Base-by-base conservation (phyloP, 2,113 vertebrate species). In the Ondatra zibethicus region DNA sequence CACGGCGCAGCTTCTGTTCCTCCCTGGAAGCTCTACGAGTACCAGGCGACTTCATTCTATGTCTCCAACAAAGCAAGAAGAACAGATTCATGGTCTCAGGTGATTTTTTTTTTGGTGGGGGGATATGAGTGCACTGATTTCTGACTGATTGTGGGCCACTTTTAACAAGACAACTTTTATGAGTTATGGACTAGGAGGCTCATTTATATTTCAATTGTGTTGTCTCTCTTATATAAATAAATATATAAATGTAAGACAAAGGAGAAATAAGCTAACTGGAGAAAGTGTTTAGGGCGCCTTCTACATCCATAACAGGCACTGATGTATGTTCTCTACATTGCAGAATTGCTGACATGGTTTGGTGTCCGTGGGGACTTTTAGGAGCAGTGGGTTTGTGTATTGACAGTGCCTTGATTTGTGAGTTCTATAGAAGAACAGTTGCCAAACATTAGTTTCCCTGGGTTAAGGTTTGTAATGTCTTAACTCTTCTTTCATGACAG, bases 401-500 rank as follows among this genome's bases (percentile, higher is more conserved):
- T 94, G 75, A 68, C 31, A 47, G 7, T 33, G 14, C 66, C 25
- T 75, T 52, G 55, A 19, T 58, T 5, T 45, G 66, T 68, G 63
- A 29, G 27, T 91, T 95, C 63, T 86, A 3, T 81, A 88, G 66
- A 90, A 84, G 61, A 7, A 33, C 55, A 55, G 25, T 29, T 96
- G 29, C 29, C 47, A 92, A 84, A 63, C 10, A 33, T 55, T 27
- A 36, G 1, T 42, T 80, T 89, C 52, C 55, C 29, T 12, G n/a
- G 3, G 21, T 1, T 31, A 14, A 94, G 45, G 14, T 73, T 61
- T 94, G 92, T 77, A 87, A 42, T 87, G 58, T 95, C 72, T 95
- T 50, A 70, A 93, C 27, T 96, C 47, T 75, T 95, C 10, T 94
- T 91, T 97, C 31, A 5, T 81, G 17, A 45, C 75, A 99, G 98